phyloP scores from a whole-genome alignment of 1,140 invertebrate genomes.

The Platyscapa corneri region DNA sequence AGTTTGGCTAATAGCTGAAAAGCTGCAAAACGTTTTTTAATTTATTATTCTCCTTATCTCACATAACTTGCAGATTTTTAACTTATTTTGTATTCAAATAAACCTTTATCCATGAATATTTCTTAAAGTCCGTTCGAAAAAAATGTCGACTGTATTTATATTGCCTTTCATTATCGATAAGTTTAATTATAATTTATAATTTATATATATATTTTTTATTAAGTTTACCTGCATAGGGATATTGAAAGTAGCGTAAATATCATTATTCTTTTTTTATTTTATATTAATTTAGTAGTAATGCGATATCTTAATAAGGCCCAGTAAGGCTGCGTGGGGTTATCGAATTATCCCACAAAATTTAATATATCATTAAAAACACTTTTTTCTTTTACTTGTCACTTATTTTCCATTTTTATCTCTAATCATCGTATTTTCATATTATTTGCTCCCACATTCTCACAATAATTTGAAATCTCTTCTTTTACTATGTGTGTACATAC shows the following conservation, averaged over 20 bases:
- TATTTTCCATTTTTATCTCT: background rate
- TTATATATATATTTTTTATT: conserved; percentile 46
- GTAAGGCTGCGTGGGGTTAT: conserved; percentile 74
- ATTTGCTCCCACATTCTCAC: conserved; percentile 9
- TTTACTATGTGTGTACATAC: background rate
- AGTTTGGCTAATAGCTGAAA: conserved; percentile 63
- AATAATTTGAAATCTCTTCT: background rate
- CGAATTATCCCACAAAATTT: conserved; percentile 70
- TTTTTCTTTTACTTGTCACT: conserved; percentile 49
- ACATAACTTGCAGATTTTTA: conserved; percentile 1
- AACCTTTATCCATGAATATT: conserved; percentile 20
- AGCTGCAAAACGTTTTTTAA: conserved; percentile 57
- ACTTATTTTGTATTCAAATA: background rate
- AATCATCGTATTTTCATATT: conserved; percentile 30
- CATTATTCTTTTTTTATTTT: conserved; percentile 64
- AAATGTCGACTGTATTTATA: conserved; percentile 49
- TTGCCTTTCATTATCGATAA: conserved; percentile 57
- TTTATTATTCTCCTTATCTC: conserved; percentile 45
- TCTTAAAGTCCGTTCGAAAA: conserved; percentile 45
- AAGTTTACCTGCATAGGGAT: conserved; percentile 64
- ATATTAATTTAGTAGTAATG: conserved; percentile 71
- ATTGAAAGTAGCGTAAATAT: conserved; percentile 69
- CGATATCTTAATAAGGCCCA: conserved; percentile 75
- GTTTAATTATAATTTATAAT: conserved; percentile 53
- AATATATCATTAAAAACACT: conserved; percentile 68